A percentile compares a stretch with the other conserved stretches of the same genome.
phyloP scores from a whole-genome alignment of 1,140 invertebrate genomes.

The Drosophila ohnishii region DNA sequence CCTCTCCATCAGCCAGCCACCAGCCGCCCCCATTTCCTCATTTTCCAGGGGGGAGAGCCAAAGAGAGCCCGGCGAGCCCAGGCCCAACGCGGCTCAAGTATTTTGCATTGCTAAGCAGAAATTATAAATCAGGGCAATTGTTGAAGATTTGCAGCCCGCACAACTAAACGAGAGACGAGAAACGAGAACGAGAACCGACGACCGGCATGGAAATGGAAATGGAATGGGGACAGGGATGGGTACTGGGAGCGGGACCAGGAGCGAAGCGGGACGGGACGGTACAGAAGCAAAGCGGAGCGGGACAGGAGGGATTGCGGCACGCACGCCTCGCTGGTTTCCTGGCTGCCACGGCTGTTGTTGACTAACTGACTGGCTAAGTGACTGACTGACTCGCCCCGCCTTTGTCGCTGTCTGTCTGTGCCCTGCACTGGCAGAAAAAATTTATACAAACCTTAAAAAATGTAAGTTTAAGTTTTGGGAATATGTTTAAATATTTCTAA shows the following conservation, averaged over 20 bases:
- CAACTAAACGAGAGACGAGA: conserved; percentile 62
- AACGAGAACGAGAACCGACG: conserved; percentile 29
- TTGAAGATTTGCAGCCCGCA: conserved; percentile 81
- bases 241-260: background rate
- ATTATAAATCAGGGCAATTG: conserved; percentile 82
- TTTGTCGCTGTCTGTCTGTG: conserved; percentile 13
- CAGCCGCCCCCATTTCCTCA: conserved; percentile 19
- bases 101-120: conserved; percentile 81
- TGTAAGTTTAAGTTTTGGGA: too few species aligned
- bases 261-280: conserved; percentile 8
- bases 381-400: conserved; percentile 39
- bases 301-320: conserved; percentile 40
- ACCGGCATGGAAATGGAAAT: conserved; percentile 33
- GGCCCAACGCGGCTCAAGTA: conserved; percentile 74
- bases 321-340: conserved; percentile 56
- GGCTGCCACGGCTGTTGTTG: conserved; percentile 47
- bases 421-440: conserved; percentile 21
- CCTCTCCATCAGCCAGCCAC: conserved; percentile 2
- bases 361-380: conserved; percentile 59
- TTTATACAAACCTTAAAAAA: background rate
- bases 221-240: conserved; percentile 7
- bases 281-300: background rate
- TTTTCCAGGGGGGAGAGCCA: conserved; percentile 14
- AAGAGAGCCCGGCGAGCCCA: conserved; percentile 3
- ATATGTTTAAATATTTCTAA: background rate